Conservation (phyloP, 2,797 vertebrate genomes). For the Cyprinodon diabolis region DNA sequence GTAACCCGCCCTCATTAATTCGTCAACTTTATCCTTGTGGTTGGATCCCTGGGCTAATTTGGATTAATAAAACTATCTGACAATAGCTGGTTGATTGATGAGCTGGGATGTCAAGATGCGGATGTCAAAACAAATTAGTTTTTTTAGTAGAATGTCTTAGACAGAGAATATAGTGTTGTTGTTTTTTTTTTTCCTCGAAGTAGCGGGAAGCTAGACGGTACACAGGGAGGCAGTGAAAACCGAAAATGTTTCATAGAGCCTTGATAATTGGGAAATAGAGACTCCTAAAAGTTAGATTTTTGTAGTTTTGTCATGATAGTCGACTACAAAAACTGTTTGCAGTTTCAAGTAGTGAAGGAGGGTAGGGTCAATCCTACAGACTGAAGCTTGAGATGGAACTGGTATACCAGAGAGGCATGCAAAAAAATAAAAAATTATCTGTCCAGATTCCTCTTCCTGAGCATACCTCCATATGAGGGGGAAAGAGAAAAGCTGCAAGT, state of each 20-base stretch:
- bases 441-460: conserved; percentile 79
- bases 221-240: conserved; percentile 45
- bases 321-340: conserved; percentile 55
- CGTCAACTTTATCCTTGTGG: conserved; percentile 79
- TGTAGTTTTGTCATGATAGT: conserved; percentile 42
- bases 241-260: neutral
- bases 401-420: conserved; percentile 70
- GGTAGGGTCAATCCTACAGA: conserved; percentile 73
- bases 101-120: conserved; percentile 76
- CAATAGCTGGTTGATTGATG: conserved; percentile 75
- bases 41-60: conserved; percentile 77
- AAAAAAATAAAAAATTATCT: conserved; percentile 70
- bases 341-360: conserved; percentile 53
- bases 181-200: conserved; percentile 49
- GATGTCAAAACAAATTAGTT: conserved; percentile 75
- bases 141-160: conserved; percentile 61
- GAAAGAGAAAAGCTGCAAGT: conserved; percentile 82
- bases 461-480: conserved; percentile 80
- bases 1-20: conserved; percentile 75
- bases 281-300: conserved; percentile 59
- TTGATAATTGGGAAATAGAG: conserved; percentile 30
- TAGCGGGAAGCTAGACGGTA: conserved; percentile 40
- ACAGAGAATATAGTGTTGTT: conserved; percentile 49
- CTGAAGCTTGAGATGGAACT: conserved; percentile 65
- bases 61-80: conserved; percentile 76